Percentiles rank a stretch among this genome's conserved stretches.
Conservation (phyloP, 23 tunicate genomes). For the Ascidia mentula region DNA sequence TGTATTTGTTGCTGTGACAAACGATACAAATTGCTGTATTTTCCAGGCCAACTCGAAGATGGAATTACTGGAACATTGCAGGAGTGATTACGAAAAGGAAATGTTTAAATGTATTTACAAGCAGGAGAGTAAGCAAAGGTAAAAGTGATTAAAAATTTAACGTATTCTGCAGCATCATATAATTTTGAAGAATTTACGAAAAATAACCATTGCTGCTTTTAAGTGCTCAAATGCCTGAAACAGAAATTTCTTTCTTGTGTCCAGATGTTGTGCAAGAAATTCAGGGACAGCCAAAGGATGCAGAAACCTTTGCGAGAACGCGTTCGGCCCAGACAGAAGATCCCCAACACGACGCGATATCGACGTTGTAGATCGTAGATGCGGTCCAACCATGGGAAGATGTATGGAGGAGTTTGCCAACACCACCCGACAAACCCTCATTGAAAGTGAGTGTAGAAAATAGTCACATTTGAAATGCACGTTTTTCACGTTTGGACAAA, state of each 20-base stretch:
- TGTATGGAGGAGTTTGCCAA: constrained; percentile 51
- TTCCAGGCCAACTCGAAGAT: constrained; percentile 3
- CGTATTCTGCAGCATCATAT: not conserved
- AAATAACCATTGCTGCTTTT: too few relatives aligned
- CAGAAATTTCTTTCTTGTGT: too few relatives aligned
- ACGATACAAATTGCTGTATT: too few relatives aligned
- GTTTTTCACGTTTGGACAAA: too few relatives aligned
- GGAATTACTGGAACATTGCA: constrained; percentile 16
- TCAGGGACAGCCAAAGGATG: constrained; percentile 22
- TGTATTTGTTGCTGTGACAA: too few relatives aligned
- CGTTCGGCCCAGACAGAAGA: constrained; percentile 50
- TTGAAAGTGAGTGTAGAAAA: constrained; percentile 39
- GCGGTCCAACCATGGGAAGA: constrained; percentile 31
- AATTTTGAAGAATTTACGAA: too few relatives aligned
- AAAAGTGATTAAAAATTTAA: not conserved
- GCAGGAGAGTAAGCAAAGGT: constrained; percentile 37
- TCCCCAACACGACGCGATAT: constrained; percentile 36
- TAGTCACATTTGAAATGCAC: not conserved
- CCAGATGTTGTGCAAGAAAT: constrained; percentile 60
- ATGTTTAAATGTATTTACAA: constrained; percentile 25
- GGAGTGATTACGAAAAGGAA: constrained; percentile 22
- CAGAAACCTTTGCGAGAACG: constrained; percentile 40
- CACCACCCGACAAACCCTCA: constrained; percentile 14
- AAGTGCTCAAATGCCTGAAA: too few relatives aligned
- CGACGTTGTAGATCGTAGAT: not conserved